Evolutionary conservation across 2,888 invertebrate genomes (phyloP), one percentile per base, ranked within the genome.

Genomic region (Pocota personata): DNA sequence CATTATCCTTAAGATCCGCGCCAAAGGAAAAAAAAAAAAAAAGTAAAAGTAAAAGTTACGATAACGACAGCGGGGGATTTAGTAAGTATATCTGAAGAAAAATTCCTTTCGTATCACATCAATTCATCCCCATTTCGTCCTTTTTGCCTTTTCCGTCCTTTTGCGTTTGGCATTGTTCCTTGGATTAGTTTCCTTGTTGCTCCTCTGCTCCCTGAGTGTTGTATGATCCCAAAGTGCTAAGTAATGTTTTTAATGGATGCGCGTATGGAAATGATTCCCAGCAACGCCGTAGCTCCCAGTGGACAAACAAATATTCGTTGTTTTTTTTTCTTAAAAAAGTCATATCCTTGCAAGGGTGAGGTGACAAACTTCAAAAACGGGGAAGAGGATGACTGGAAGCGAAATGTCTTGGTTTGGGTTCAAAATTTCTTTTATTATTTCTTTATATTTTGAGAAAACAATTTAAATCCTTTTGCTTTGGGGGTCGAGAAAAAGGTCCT

Each of bases 221-320:
- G 60, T 76, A 62, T 66, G 79, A 80, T 80, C 84, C 76, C 86
- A 86, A 86, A 86, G 86, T 86, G 86, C 86, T 82, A 86, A 86
- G 86, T 86, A 86, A 86, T 86, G 86, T 86, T 82, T 82, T 77
- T 86, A 86, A 86, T 86, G 86, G 86, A 86, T 82, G 82, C 86
- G 86, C 82, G 82, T 82, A 86, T 82, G 86, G 86, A 82, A 86
- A 86, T 86, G 69, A 80, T 76, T 80, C 80, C 66, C 80, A 80
- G 46, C 73, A 75, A 64, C 69, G 67, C 16, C 43, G 4, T 43
- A 52, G 16, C 58, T 86, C 86, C 86, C 86, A 86, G 55, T 52
- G 86, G 86, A 77, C 86, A 40, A 60, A 76, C 72, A 82, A 72
- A 69, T 64, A 64, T 66, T 78, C 57, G 32, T 43, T 7, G 10